Percentiles rank a stretch among this genome's conserved stretches.
Conservation (phyloP, 1,140 invertebrate species). For the Tetragnatha versicolor region DNA sequence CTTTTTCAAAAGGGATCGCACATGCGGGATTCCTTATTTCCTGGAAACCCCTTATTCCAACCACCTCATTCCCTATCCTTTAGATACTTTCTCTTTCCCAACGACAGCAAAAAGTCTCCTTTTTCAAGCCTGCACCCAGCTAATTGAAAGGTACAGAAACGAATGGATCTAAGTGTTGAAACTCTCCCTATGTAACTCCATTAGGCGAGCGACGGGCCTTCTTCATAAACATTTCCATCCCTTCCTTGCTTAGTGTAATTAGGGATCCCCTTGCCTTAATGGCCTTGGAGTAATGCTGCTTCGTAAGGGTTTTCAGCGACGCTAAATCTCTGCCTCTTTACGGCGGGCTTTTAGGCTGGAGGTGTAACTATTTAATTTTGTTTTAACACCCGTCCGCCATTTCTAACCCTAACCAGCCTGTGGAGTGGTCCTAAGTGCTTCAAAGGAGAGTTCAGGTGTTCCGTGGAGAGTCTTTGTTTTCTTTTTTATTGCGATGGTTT, state of each 20-base stretch:
- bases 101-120: not conserved
- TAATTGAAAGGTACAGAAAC: conserved; percentile 34
- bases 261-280: not conserved
- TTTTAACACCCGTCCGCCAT: too few species aligned
- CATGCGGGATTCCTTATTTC: not conserved
- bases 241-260: not conserved
- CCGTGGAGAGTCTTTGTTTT: too few species aligned
- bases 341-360: too few species aligned
- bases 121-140: not conserved
- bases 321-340: not conserved
- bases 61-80: not conserved
- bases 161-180: not conserved
- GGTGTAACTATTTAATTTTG: too few species aligned
- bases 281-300: not conserved
- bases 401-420: too few species aligned
- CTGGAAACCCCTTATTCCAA: not conserved
- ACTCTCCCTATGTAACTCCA: conserved; percentile 33
- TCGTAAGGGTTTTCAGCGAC: not conserved
- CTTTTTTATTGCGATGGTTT: too few species aligned
- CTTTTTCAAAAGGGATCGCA: too few species aligned
- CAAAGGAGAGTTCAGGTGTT: too few species aligned
- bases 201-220: not conserved
- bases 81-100: not conserved
- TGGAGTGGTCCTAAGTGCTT: too few species aligned
- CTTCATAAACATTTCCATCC: conserved; percentile 22